Percentiles rank a stretch among this genome's conserved stretches.
Evolutionary conservation across 1,140 invertebrate genomes (phyloP).

Genomic region (Temnothorax curvispinosus): DNA sequence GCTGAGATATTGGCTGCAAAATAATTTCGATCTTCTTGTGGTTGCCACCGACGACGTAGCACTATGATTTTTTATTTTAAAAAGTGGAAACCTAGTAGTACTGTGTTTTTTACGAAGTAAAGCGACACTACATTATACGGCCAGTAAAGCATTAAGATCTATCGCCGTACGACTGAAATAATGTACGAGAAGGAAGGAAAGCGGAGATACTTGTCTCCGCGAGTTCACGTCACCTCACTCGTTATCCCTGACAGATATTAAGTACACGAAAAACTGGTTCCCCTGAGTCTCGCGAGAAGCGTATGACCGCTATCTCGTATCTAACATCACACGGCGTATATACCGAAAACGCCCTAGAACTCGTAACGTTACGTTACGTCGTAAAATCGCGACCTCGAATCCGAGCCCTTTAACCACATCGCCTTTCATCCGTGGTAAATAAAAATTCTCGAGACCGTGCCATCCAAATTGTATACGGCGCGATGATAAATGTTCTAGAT

Average conservation of each 20-base stretch:
- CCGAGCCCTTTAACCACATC: slow-evolving; percentile 13
- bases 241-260: slow-evolving; percentile 66
- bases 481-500: neutral
- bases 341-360: slow-evolving; percentile 53
- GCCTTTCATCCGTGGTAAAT: slow-evolving; percentile 50
- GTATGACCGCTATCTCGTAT: slow-evolving; percentile 75
- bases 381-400: neutral
- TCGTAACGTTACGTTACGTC: slow-evolving; percentile 7
- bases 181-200: slow-evolving; percentile 29
- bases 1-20: neutral
- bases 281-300: slow-evolving; percentile 24
- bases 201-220: slow-evolving; percentile 50
- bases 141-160: neutral
- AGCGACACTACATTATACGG: neutral
- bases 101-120: neutral
- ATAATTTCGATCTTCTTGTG: neutral
- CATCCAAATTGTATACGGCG: neutral
- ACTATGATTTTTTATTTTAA: neutral
- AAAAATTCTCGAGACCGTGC: slow-evolving; percentile 33
- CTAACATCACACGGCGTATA: slow-evolving; percentile 61
- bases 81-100: neutral
- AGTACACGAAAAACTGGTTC: slow-evolving; percentile 73
- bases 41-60: neutral
- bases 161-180: neutral
- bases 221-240: slow-evolving; percentile 61